phyloP scores from a whole-genome alignment of 2,797 vertebrate species.

The Pempheris klunzingeri region DNA sequence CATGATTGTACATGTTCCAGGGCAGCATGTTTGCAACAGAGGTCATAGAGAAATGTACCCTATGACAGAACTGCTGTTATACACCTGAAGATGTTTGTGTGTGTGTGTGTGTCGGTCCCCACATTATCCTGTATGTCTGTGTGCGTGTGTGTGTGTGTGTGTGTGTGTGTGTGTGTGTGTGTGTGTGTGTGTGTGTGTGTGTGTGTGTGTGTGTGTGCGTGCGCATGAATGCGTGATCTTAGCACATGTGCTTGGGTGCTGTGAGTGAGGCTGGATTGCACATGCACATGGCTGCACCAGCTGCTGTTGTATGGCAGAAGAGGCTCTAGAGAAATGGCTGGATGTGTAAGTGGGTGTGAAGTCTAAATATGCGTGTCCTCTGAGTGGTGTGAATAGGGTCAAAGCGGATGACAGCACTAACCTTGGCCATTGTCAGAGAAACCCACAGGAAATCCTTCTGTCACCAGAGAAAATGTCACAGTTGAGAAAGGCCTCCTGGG shows the following conservation, averaged over 20 bases:
- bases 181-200: neutral
- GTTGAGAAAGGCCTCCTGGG: neutral
- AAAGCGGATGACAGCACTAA: conserved; percentile 17
- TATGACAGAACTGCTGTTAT: conserved; percentile 8
- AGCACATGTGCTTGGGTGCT: neutral
- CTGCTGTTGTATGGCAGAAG: neutral
- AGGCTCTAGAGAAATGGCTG: conserved; percentile 7
- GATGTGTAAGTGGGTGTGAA: conserved; percentile 19
- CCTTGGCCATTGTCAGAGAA: conserved; percentile 43
- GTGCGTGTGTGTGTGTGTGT: neutral
- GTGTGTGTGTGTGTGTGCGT: neutral
- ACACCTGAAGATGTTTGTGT: conserved; percentile 14
- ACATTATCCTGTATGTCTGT: neutral
- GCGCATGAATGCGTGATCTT: neutral
- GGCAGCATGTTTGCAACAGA: conserved; percentile 29
- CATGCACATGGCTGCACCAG: conserved; percentile 9
- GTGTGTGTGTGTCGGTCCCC: conserved; percentile 9
- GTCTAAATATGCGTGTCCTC: conserved; percentile 29
- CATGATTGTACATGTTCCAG: too few species aligned
- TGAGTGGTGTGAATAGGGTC: conserved; percentile 14
- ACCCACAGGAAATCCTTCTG: conserved; percentile 30
- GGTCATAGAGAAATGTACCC: conserved; percentile 31
- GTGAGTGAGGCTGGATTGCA: neutral
- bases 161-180: neutral
- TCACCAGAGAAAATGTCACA: conserved; percentile 39